Evolutionary conservation across 2,113 vertebrate species (phyloP).

Genomic region (Notarius lentiginosus): DNA sequence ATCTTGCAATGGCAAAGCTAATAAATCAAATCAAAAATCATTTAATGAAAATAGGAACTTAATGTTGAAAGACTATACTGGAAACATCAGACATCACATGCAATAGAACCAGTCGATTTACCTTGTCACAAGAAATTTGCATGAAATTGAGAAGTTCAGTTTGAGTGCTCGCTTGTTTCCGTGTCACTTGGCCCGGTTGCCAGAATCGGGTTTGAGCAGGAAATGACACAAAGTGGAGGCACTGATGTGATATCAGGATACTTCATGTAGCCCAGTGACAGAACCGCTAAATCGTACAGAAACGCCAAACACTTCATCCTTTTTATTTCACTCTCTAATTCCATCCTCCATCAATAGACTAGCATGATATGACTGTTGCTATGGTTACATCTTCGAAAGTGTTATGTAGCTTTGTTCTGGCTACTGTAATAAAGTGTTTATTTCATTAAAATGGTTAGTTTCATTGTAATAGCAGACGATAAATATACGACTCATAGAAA

Average conservation of each 20-base stretch:
- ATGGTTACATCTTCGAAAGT: background rate
- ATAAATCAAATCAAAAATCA: too few relatives aligned
- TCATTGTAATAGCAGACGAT: too few relatives aligned
- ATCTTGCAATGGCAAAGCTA: too few relatives aligned
- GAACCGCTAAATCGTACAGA: too few relatives aligned
- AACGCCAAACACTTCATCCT: too few relatives aligned
- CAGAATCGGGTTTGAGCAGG: background rate
- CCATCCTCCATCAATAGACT: background rate
- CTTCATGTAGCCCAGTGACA: too few relatives aligned
- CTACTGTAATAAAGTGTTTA: background rate
- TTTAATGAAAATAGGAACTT: constrained; percentile 6
- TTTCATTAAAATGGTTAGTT: too few relatives aligned
- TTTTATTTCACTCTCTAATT: background rate
- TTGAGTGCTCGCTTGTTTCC: background rate
- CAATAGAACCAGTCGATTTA: background rate
- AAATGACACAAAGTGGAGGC: background rate
- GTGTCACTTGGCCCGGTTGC: background rate
- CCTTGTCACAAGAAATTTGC: background rate
- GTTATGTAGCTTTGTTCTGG: background rate
- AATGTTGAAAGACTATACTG: background rate
- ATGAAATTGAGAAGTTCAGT: background rate
- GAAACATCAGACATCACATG: background rate
- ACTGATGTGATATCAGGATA: too few relatives aligned
- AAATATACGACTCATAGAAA: too few relatives aligned
- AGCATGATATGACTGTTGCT: background rate